These are phyloP conservation scores for Tipula unca DNA, from an alignment of 2,888 invertebrate genomes.

Conservation along the genomic window DNA sequence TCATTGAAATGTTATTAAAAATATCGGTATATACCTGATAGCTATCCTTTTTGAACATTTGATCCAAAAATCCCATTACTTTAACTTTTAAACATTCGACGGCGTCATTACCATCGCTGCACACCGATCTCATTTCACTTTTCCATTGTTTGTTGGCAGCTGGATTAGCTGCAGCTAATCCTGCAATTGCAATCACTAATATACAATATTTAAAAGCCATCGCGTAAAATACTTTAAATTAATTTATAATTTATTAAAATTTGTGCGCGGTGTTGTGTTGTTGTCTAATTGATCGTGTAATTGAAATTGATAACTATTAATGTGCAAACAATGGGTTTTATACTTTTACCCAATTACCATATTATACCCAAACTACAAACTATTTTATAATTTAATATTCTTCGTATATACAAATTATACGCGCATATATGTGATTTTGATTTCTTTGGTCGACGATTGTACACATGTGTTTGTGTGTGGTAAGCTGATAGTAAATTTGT, in stretches of 20 bases:
- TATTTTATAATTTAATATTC: background rate
- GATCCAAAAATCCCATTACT: slow-evolving; percentile 68
- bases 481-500: background rate
- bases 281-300: slow-evolving; percentile 18
- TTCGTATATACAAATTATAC: background rate
- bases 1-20: no score
- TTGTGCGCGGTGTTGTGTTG: slow-evolving; percentile 14
- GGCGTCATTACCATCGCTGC: slow-evolving; percentile 65
- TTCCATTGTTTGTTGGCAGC: slow-evolving; percentile 62
- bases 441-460: background rate
- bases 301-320: slow-evolving; percentile 14
- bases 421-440: background rate
- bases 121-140: slow-evolving; percentile 63
- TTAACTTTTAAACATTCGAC: slow-evolving; percentile 77
- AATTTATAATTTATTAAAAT: background rate
- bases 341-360: slow-evolving; percentile 14
- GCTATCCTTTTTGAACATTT: slow-evolving; percentile 67
- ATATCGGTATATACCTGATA: slow-evolving; percentile 64
- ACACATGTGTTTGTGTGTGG: background rate
- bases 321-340: background rate
- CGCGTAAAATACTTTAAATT: background rate
- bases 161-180: slow-evolving; percentile 52
- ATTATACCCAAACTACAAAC: background rate
- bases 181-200: slow-evolving; percentile 47
- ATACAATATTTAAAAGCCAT: slow-evolving; percentile 29